Base-by-base conservation (phyloP, 2,797 vertebrate genomes). In the Brachyalestes nurse region DNA sequence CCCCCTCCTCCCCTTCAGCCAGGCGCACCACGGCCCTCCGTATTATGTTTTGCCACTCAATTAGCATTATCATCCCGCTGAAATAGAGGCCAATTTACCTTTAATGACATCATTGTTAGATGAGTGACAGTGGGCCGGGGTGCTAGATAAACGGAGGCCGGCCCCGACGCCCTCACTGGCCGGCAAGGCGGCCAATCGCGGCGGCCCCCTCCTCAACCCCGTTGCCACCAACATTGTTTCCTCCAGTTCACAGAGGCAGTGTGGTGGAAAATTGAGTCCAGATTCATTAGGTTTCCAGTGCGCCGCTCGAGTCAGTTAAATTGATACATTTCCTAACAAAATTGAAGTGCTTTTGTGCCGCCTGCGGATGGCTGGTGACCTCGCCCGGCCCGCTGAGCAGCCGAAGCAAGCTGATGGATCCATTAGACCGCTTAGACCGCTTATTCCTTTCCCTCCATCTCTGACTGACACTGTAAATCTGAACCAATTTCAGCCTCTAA, bases 271-370 rank as follows among this genome's bases (percentile, higher is more conserved):
- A 99, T 99, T 99, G 97, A 98, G 97, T 99, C 97, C 97, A 98
- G 97, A 99, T 99, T 99, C 97, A 99, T 99, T 99, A 97, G 97
- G 62, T 96, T 97, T 97, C 95, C 96, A 96, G 96, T 96, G 97
- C 95, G 95, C 96, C 95, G 97, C 97, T 97, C 96, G 96, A 98
- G 97, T 99, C 97, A 96, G 96, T 99, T 99, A 99, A 99, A 99
- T 99, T 99, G 98, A 99, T 99, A 99, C 97, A 99, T 99, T 99
- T 99, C 98, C 98, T 98, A 98, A 99, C 97, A 97, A 99, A 99
- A 99, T 99, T 98, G 98, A 99, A 99, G 98, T 99, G 97, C 97
- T 99, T 98, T 99, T 96, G 97, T 97, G 96, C 97, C 95, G 96
- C 96, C 96, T 95, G 96, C 95, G 97, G 97, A 98, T 97, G 97